phyloP scores from a whole-genome alignment of 2,113 vertebrate genomes.

The Spea bombifrons region DNA sequence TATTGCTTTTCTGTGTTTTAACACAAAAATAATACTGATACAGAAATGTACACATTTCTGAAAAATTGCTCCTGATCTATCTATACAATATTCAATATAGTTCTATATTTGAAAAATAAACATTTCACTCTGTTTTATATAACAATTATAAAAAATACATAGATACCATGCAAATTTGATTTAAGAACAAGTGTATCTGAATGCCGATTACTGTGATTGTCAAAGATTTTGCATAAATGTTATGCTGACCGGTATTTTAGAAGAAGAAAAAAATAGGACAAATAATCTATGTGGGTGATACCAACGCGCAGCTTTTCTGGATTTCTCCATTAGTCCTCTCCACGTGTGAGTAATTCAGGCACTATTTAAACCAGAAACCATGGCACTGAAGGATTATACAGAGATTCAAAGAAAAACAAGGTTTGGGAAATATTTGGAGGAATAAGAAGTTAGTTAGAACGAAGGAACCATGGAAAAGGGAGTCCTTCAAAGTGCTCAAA shows the following conservation, averaged over 20 bases:
- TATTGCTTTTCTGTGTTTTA: conserved; percentile 5
- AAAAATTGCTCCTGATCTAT: conserved; percentile 42
- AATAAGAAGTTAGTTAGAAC: no score
- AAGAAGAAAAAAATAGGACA: background rate
- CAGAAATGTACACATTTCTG: conserved; percentile 29
- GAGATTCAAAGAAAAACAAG: no score
- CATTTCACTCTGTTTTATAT: conserved; percentile 57
- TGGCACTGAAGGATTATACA: no score
- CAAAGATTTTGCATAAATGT: background rate
- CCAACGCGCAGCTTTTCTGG: background rate
- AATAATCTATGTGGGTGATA: background rate
- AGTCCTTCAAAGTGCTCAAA: background rate
- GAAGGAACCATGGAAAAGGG: background rate
- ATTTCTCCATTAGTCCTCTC: background rate
- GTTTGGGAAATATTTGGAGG: no score
- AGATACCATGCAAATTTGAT: conserved; percentile 45
- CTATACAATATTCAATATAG: conserved; percentile 63
- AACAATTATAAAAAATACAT: conserved; percentile 56
- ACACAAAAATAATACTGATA: conserved; percentile 14
- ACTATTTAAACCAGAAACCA: no score
- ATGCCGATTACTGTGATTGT: conserved; percentile 27
- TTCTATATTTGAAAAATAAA: conserved; percentile 64
- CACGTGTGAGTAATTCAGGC: background rate
- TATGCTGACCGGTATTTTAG: background rate
- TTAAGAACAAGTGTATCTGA: background rate